Conservation (phyloP, 2,888 invertebrate species). For the Elegia similella region DNA sequence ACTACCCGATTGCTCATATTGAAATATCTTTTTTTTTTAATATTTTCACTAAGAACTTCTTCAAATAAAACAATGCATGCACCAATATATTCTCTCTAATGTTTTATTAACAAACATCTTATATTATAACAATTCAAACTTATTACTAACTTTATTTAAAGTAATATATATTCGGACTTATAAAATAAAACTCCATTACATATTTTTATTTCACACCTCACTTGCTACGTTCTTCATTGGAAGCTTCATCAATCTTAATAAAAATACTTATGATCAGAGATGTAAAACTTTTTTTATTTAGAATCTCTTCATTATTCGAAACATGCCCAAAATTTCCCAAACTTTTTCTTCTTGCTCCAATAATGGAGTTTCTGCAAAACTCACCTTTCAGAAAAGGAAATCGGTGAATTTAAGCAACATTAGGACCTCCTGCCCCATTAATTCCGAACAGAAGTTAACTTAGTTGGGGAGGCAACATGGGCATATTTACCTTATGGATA, state of each 20-base stretch:
- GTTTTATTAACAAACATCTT: too few species aligned
- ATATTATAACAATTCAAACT: not conserved
- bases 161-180: not conserved
- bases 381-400: slow-evolving; percentile 40
- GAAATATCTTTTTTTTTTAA: too few species aligned
- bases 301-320: slow-evolving; percentile 42
- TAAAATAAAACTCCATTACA: not conserved
- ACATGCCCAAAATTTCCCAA: slow-evolving; percentile 36
- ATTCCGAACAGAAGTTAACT: slow-evolving; percentile 56
- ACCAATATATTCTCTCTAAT: too few species aligned
- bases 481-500: too few species aligned
- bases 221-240: not conserved
- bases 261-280: slow-evolving; percentile 22
- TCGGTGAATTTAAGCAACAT: slow-evolving; percentile 44
- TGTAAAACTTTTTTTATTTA: slow-evolving; percentile 41
- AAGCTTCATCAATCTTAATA: slow-evolving; percentile 22
- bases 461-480: slow-evolving; percentile 31
- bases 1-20: too few species aligned
- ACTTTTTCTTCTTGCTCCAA: slow-evolving; percentile 30
- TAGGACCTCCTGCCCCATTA: slow-evolving; percentile 55
- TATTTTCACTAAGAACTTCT: too few species aligned
- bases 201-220: not conserved
- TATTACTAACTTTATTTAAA: not conserved
- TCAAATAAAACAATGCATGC: too few species aligned
- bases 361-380: slow-evolving; percentile 33